These are phyloP conservation scores for Drosophila mayaguana DNA, from an alignment of 2,888 invertebrate species.

Conservation along the genomic window DNA sequence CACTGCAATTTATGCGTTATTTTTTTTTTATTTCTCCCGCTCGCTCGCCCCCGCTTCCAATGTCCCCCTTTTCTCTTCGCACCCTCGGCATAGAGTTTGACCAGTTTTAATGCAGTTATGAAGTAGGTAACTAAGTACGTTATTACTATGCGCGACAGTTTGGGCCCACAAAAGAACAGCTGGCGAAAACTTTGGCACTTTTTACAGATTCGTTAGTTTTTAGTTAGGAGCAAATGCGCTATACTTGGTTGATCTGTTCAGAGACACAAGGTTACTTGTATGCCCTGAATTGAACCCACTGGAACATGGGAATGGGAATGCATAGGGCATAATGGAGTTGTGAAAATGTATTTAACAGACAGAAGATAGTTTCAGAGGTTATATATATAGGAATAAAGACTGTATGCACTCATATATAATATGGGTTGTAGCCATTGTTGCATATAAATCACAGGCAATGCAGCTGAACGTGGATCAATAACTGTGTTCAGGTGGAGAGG, in stretches of 20 bases:
- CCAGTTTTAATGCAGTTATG: conserved; percentile 71
- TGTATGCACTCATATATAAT: no score
- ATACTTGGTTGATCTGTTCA: conserved; percentile 20
- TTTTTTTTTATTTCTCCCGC: background rate
- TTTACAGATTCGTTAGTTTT: conserved; percentile 27
- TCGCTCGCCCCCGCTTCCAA: background rate
- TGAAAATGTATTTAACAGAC: no score
- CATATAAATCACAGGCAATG: background rate
- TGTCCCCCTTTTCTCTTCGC: conserved; percentile 11
- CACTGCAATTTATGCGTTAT: conserved; percentile 44
- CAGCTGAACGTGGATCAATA: conserved; percentile 20
- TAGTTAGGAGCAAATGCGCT: background rate
- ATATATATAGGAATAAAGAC: no score
- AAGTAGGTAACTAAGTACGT: conserved; percentile 45
- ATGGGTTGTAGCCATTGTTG: background rate
- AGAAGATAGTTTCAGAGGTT: no score
- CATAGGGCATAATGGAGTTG: no score
- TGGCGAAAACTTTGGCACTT: conserved; percentile 26
- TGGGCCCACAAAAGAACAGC: conserved; percentile 9
- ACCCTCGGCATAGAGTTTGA: conserved; percentile 46
- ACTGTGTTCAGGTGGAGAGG: background rate
- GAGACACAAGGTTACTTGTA: background rate
- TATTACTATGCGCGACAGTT: conserved; percentile 37
- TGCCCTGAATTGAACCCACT: background rate
- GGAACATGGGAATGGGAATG: background rate